Conservation (phyloP, 2,113 vertebrate genomes). For the Ariopsis seemanni region DNA sequence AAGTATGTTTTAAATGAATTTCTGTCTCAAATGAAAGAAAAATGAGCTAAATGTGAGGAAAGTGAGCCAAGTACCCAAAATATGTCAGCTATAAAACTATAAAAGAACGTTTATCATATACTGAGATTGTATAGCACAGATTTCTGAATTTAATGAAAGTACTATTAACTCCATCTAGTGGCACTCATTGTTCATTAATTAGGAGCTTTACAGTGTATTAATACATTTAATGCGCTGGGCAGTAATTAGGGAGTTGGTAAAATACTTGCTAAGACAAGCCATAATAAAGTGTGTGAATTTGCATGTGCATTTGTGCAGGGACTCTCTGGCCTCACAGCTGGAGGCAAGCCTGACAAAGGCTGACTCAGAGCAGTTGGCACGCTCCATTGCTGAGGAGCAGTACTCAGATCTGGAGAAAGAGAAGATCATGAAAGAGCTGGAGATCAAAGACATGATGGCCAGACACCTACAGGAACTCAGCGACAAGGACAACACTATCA, state of each 20-base stretch:
- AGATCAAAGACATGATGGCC: slow-evolving; percentile 95
- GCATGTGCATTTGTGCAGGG: slow-evolving; percentile 68
- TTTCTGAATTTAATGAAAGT: not conserved
- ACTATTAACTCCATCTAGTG: not conserved
- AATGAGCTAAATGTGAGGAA: too few relatives aligned
- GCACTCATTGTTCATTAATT: not conserved
- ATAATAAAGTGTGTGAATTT: not conserved
- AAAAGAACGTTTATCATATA: too few relatives aligned
- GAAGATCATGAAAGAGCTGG: slow-evolving; percentile 98
- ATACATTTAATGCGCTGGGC: not conserved
- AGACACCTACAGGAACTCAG: slow-evolving; percentile 89
- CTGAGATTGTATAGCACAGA: not conserved
- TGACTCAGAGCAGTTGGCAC: slow-evolving; percentile 90
- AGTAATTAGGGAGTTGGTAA: not conserved
- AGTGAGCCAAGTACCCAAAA: too few relatives aligned
- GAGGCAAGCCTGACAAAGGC: slow-evolving; percentile 92
- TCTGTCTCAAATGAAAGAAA: too few relatives aligned
- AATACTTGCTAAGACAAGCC: not conserved
- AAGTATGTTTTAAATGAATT: too few relatives aligned
- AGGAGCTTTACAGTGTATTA: not conserved
- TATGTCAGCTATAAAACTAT: too few relatives aligned
- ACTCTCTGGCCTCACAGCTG: slow-evolving; percentile 86
- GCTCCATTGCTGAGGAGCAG: slow-evolving; percentile 92
- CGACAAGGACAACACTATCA: slow-evolving; percentile 93
- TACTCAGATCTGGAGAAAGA: slow-evolving; percentile 95